These are phyloP conservation scores for Ctenosaura bakeri DNA, from an alignment of 2,797 vertebrate genomes.

Conservation along the genomic window DNA sequence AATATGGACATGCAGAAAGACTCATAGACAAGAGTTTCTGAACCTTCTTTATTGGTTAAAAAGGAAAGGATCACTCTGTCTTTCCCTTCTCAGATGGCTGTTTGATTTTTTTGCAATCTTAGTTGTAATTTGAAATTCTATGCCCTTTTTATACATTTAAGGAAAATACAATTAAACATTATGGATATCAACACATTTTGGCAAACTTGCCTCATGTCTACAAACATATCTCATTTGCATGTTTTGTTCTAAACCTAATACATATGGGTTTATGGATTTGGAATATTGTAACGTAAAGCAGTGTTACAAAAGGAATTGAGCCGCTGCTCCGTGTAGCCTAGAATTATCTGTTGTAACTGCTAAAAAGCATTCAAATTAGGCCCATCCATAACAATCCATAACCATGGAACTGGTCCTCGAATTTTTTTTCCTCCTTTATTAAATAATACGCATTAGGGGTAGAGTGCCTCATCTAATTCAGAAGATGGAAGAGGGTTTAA, in stretches of 20 bases:
- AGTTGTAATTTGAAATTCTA: not conserved
- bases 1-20: not conserved
- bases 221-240: not conserved
- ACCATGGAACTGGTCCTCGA: no score
- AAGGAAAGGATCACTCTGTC: not conserved
- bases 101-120: not conserved
- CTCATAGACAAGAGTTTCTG: not conserved
- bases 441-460: no score
- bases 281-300: not conserved
- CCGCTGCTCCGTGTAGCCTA: no score
- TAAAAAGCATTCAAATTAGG: no score
- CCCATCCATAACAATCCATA: no score
- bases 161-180: not conserved
- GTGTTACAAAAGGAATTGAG: not conserved
- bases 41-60: not conserved
- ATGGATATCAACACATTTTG: constrained; percentile 1
- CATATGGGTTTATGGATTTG: not conserved
- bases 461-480: not conserved
- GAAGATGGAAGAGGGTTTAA: not conserved
- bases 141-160: not conserved
- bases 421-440: no score
- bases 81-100: not conserved
- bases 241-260: not conserved
- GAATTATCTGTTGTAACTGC: no score
- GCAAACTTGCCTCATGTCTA: not conserved